Percentiles rank a stretch among this genome's conserved stretches.
Conservation (phyloP, 2,797 vertebrate species). For the Adrianichthys oophorus region DNA sequence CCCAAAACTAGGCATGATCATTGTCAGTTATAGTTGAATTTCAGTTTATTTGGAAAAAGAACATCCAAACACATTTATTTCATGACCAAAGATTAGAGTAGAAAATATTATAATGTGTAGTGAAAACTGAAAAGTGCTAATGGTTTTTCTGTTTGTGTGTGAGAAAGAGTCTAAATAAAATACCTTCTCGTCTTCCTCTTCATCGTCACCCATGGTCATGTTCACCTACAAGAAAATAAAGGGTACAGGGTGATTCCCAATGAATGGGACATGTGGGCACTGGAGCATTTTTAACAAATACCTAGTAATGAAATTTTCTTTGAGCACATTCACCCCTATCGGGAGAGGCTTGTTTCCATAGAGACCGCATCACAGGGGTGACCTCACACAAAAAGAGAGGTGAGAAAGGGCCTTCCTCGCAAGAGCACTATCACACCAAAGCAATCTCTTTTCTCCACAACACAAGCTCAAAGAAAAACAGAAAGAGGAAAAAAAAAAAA, state of each 20-base stretch:
- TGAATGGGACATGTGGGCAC: constrained; percentile 73
- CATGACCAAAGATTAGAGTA: constrained; percentile 4
- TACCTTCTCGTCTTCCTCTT: constrained; percentile 97
- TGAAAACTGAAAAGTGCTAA: constrained; percentile 14
- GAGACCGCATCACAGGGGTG: constrained; percentile 83
- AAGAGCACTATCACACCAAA: constrained; percentile 81
- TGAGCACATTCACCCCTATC: constrained; percentile 83
- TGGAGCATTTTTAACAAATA: constrained; percentile 82
- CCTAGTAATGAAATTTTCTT: constrained; percentile 84
- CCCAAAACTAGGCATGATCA: too few relatives aligned
- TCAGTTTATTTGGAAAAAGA: too few relatives aligned
- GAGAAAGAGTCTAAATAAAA: constrained; percentile 57
- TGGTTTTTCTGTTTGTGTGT: constrained; percentile 50
- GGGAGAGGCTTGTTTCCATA: constrained; percentile 84
- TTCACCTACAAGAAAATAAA: constrained; percentile 84
- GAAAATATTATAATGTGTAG: constrained; percentile 9
- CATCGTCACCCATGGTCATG: constrained; percentile 88
- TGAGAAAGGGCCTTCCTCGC: constrained; percentile 80
- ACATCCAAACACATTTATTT: neutral
- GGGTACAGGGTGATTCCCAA: constrained; percentile 71
- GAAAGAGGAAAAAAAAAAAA: constrained; percentile 48
- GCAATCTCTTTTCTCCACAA: constrained; percentile 83
- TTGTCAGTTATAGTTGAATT: too few relatives aligned
- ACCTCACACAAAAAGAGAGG: constrained; percentile 84
- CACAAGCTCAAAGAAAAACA: constrained; percentile 73